Evolutionary conservation across 2,113 vertebrate genomes (phyloP).

Genomic region (human (Homo sapiens)): GRCh38 chrX:119147501-119148000

Average conservation of each 20-base stretch:
- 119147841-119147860: background rate
- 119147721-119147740: background rate
- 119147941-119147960: too few relatives aligned
- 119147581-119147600: background rate
- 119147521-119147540: background rate
- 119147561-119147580: background rate
- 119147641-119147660: background rate
- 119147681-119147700: background rate
- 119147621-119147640: background rate
- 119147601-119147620: background rate
- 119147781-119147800: background rate
- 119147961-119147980: too few relatives aligned
- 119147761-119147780: background rate
- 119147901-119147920: too few relatives aligned
- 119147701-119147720: background rate
- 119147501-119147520: background rate
- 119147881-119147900: too few relatives aligned
- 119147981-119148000: too few relatives aligned
- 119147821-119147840: background rate
- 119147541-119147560: background rate
- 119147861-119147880: too few relatives aligned
- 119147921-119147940: too few relatives aligned
- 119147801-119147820: background rate
- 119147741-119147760: background rate
- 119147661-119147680: background rate